Base-by-base conservation (phyloP, 2,113 vertebrate genomes). In the Gavia stellata region DNA sequence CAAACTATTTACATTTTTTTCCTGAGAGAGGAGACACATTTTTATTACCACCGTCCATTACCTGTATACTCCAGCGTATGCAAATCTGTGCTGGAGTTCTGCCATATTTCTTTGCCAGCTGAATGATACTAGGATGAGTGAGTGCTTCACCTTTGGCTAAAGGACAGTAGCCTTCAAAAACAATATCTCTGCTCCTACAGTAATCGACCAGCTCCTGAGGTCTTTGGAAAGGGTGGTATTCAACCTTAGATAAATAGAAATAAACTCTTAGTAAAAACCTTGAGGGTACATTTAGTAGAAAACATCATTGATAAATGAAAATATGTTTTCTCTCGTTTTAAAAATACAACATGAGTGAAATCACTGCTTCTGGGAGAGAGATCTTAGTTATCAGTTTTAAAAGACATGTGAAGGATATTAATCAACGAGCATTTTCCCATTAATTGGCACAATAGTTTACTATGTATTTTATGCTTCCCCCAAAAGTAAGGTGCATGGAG, bases 151-250 rank as follows among this genome's bases (percentile, higher is more conserved):
- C 98, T 97, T 98, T 98, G 45, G 97, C 98, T 95, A 98, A 97
- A 38, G 98, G 98, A 90, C 98, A 98, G 92, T 98, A 98, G 45
- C 98, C 98, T 97, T 98, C 97, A 92, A 98, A 98, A 91, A 97
- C 97, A 75, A 98, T 98, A 42, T 96, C 96, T 96, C 98, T 96
- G 58, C 91, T 97, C 75, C 40, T 96, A 81, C 98, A 99, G 56
- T 98, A 98, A 65, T 98, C 93, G 29, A 98, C 90, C 84, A 98
- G 90, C 21, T 97, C 95, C 83, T 95, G 97, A 79, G 98, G 97
- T 92, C 98, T 98, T 97, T 98, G 98, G 93, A 98, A 99, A 86
- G 98, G 98, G 93, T 99, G 97, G 75, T 98, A 98, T 96, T 98
- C 97, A 88, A 98, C 94, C 98, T 98, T 50, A 70, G 81, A 49